Percentiles rank a stretch among this genome's conserved stretches.
Evolutionary conservation across 2,797 vertebrate species (phyloP).

Genomic region (Sciaenops ocellatus): DNA sequence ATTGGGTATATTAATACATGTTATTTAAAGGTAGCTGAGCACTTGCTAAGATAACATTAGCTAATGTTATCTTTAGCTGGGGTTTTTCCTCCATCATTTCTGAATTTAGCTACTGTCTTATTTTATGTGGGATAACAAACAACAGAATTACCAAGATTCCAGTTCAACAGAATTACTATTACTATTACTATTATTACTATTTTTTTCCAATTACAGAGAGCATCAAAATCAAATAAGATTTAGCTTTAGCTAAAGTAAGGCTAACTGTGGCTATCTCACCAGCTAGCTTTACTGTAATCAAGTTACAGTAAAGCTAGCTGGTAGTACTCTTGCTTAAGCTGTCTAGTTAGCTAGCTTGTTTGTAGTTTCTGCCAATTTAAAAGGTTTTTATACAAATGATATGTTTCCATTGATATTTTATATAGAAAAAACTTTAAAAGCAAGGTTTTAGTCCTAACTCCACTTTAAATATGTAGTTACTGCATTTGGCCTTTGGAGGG

Average conservation of each 20-base stretch:
- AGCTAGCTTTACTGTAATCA: neutral
- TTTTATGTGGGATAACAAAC: neutral
- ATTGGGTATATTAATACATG: neutral
- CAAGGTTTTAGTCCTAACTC: neutral
- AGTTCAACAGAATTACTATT: neutral
- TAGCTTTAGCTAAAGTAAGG: neutral
- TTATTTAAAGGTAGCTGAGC: neutral
- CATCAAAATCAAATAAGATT: neutral
- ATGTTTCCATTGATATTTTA: neutral
- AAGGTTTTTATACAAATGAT: neutral
- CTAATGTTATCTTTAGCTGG: too few relatives aligned
- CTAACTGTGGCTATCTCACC: neutral
- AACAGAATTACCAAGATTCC: neutral
- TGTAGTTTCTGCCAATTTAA: too few relatives aligned
- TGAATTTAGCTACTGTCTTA: too few relatives aligned
- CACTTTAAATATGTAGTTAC: neutral
- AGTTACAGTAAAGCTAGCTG: too few relatives aligned
- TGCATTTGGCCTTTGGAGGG: neutral
- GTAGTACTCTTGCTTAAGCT: neutral
- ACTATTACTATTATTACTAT: too few relatives aligned
- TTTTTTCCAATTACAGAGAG: slow-evolving; percentile 7
- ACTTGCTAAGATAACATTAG: too few relatives aligned
- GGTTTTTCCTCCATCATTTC: too few relatives aligned
- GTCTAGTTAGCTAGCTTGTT: neutral
- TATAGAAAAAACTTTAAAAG: neutral